Evolutionary conservation across 2,888 invertebrate species (phyloP).

Genomic region (Drosophila tanythrix): DNA sequence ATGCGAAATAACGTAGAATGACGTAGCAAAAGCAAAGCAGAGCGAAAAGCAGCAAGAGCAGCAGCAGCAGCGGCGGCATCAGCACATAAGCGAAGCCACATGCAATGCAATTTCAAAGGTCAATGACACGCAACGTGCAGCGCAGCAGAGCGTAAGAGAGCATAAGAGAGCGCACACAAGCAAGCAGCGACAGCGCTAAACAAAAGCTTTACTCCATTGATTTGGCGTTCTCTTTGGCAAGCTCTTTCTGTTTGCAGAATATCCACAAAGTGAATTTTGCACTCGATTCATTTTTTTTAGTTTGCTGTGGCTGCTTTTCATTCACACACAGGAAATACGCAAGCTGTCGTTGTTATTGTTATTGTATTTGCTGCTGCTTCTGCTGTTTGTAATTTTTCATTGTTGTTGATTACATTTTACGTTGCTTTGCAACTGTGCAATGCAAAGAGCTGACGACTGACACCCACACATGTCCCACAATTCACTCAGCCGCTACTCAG

Average conservation of each 20-base stretch:
- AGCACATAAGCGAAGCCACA: slow-evolving; percentile 64
- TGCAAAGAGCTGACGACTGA: slow-evolving; percentile 14
- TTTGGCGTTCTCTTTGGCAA: slow-evolving; percentile 28
- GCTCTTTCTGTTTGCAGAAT: slow-evolving; percentile 49
- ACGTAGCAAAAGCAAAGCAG: slow-evolving; percentile 73
- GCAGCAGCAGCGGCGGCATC: slow-evolving; percentile 53
- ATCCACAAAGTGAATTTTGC: slow-evolving; percentile 59
- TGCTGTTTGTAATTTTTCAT: slow-evolving; percentile 64
- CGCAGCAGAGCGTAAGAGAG: slow-evolving; percentile 34
- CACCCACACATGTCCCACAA: slow-evolving; percentile 78
- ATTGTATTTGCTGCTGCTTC: slow-evolving; percentile 22
- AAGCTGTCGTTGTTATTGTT: slow-evolving; percentile 51
- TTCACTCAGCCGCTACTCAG: slow-evolving; percentile 38
- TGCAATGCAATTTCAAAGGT: slow-evolving; percentile 80
- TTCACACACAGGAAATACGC: slow-evolving; percentile 78
- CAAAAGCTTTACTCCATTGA: slow-evolving; percentile 41
- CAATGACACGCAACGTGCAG: slow-evolving; percentile 75
- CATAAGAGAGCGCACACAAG: slow-evolving; percentile 31
- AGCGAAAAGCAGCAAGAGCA: slow-evolving; percentile 42
- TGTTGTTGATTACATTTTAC: slow-evolving; percentile 76
- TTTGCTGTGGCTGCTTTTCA: slow-evolving; percentile 56
- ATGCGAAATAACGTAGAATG: slow-evolving; percentile 78
- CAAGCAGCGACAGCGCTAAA: slow-evolving; percentile 26
- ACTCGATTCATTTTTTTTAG: slow-evolving; percentile 26
- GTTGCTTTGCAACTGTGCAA: slow-evolving; percentile 38